phyloP scores from a whole-genome alignment of 2,888 invertebrate genomes.

The Steinernema hermaphroditum region DNA sequence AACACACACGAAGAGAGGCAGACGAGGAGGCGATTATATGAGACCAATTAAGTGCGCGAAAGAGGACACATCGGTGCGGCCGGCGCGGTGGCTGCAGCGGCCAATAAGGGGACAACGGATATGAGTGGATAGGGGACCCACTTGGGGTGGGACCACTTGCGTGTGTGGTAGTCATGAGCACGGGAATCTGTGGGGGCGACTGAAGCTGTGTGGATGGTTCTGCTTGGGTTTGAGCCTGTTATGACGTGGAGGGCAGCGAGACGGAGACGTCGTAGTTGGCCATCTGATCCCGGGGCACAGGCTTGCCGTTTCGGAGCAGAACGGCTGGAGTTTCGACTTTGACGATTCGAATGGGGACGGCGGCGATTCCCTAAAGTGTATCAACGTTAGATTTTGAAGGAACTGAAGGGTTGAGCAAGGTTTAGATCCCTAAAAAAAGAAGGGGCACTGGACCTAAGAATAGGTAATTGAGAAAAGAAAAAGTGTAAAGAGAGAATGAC shows the following conservation, averaged over 20 bases:
- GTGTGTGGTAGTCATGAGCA: background rate
- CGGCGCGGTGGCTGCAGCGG: background rate
- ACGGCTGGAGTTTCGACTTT: slow-evolving; percentile 19
- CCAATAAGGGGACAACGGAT: background rate
- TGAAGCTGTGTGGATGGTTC: too few relatives aligned
- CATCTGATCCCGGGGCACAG: slow-evolving; percentile 18
- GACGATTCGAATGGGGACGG: slow-evolving; percentile 1
- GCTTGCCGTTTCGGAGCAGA: slow-evolving; percentile 21
- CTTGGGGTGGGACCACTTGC: background rate
- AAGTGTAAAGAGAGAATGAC: too few relatives aligned
- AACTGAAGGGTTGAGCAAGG: too few relatives aligned
- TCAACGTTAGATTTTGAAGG: background rate
- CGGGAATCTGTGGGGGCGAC: too few relatives aligned
- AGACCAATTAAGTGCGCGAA: background rate
- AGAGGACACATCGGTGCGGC: slow-evolving; percentile 9
- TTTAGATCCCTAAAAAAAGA: too few relatives aligned
- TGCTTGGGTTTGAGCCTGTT: background rate
- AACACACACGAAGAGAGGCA: slow-evolving; percentile 4
- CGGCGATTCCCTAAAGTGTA: background rate
- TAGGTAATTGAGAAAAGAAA: too few relatives aligned
- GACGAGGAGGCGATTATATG: slow-evolving; percentile 19
- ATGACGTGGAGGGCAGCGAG: background rate
- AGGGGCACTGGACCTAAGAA: too few relatives aligned
- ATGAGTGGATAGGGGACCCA: background rate
- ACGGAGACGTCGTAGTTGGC: slow-evolving; percentile 29